Percentiles rank a stretch among this genome's conserved stretches.
These are phyloP conservation scores for Styela clava DNA, from an alignment of 23 tunicate species.

Conservation along the genomic window DNA sequence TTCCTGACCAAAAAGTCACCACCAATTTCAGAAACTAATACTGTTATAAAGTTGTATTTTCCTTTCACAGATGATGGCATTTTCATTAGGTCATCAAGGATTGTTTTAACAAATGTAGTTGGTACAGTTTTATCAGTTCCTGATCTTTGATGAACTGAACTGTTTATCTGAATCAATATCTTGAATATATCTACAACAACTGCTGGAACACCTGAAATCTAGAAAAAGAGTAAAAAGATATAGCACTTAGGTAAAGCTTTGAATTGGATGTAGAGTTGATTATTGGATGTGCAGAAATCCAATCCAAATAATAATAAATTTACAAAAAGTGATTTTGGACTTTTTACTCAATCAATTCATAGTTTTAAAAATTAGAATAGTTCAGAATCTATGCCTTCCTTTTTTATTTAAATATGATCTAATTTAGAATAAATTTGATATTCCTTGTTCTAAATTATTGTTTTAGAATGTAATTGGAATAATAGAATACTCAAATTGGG, in stretches of 20 bases:
- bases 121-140: not conserved
- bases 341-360: no score
- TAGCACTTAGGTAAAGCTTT: not conserved
- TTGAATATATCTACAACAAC: slow-evolving; percentile 30
- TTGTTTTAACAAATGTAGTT: not conserved
- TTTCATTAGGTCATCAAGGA: slow-evolving; percentile 27
- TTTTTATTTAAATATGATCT: no score
- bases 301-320: no score
- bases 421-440: no score
- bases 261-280: no score
- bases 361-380: no score
- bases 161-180: not conserved
- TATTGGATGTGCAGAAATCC: no score
- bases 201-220: slow-evolving; percentile 55
- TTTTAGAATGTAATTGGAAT: no score
- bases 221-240: not conserved
- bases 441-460: no score
- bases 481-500: no score
- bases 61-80: slow-evolving; percentile 58
- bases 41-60: slow-evolving; percentile 39
- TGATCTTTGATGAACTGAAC: slow-evolving; percentile 1
- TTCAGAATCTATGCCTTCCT: no score
- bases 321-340: no score
- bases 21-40: slow-evolving; percentile 31
- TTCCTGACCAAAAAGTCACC: slow-evolving; percentile 7